Conservation (phyloP, 2,113 vertebrate species). For the Sardina pilchardus region DNA sequence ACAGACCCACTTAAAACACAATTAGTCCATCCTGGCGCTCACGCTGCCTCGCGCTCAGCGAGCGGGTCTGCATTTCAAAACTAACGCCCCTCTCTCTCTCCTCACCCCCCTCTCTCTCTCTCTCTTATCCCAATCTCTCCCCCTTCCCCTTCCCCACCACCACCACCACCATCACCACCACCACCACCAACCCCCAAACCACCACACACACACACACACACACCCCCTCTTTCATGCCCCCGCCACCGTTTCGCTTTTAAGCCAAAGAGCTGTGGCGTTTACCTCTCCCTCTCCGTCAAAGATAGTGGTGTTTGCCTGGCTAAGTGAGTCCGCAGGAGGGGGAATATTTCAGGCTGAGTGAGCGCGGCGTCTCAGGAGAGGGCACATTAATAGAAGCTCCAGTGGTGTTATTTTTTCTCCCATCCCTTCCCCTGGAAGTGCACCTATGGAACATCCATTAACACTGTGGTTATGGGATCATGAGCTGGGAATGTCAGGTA, state of each 20-base stretch:
- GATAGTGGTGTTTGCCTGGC: slow-evolving; percentile 47
- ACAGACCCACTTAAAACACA: slow-evolving; percentile 76
- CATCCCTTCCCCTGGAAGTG: slow-evolving; percentile 63
- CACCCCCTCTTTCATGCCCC: slow-evolving; percentile 32
- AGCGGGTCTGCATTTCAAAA: slow-evolving; percentile 49
- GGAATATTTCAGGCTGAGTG: slow-evolving; percentile 44
- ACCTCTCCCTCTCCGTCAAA: slow-evolving; percentile 25
- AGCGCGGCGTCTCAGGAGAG: slow-evolving; percentile 63
- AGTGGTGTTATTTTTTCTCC: slow-evolving; percentile 36
- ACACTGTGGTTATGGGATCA: slow-evolving; percentile 60
- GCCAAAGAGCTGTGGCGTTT: slow-evolving; percentile 40
- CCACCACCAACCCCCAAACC: neutral
- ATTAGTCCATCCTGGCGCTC: slow-evolving; percentile 63
- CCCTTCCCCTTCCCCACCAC: slow-evolving; percentile 31
- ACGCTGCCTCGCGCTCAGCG: slow-evolving; percentile 44
- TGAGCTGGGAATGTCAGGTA: slow-evolving; percentile 41
- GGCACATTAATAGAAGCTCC: slow-evolving; percentile 71
- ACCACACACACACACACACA: no score
- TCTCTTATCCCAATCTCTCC: neutral
- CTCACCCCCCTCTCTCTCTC: neutral
- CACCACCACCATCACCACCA: slow-evolving; percentile 18
- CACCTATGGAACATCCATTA: slow-evolving; percentile 70
- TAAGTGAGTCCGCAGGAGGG: slow-evolving; percentile 58
- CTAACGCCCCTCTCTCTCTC: neutral
- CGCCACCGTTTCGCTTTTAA: slow-evolving; percentile 53